phyloP scores from a whole-genome alignment of 2,113 vertebrate species.

The Tauraco erythrolophus region DNA sequence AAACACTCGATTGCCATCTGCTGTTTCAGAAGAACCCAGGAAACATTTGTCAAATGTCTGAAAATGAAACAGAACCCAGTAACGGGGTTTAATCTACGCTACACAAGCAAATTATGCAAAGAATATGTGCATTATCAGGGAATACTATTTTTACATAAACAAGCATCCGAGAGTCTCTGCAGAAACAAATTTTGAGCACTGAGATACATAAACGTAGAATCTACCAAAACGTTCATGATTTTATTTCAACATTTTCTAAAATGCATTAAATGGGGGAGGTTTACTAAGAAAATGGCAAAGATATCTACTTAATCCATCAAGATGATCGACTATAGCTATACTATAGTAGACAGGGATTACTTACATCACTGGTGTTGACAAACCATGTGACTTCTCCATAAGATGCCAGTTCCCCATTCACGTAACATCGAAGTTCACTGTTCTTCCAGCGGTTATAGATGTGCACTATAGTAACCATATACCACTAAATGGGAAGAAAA shows the following conservation, averaged over 20 bases:
- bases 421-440: constrained; percentile 95
- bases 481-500: constrained; percentile 85
- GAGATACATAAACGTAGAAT: neutral
- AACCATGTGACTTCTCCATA: constrained; percentile 97
- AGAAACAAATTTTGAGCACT: neutral
- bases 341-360: constrained; percentile 35
- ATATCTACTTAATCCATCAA: neutral
- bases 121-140: neutral
- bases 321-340: neutral
- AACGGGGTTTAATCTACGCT: neutral
- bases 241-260: neutral
- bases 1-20: constrained; percentile 94
- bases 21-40: constrained; percentile 96
- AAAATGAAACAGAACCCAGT: constrained; percentile 13
- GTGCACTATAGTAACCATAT: constrained; percentile 97
- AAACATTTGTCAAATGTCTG: constrained; percentile 99
- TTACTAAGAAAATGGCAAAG: neutral
- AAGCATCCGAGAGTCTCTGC: neutral
- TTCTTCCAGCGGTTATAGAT: constrained; percentile 99
- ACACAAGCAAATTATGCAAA: neutral
- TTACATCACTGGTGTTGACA: constrained; percentile 97
- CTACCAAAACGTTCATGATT: neutral
- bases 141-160: neutral
- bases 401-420: constrained; percentile 95
- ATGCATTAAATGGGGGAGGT: neutral